Conservation (phyloP, 1,140 invertebrate species). For the Hormaphis cornu region DNA sequence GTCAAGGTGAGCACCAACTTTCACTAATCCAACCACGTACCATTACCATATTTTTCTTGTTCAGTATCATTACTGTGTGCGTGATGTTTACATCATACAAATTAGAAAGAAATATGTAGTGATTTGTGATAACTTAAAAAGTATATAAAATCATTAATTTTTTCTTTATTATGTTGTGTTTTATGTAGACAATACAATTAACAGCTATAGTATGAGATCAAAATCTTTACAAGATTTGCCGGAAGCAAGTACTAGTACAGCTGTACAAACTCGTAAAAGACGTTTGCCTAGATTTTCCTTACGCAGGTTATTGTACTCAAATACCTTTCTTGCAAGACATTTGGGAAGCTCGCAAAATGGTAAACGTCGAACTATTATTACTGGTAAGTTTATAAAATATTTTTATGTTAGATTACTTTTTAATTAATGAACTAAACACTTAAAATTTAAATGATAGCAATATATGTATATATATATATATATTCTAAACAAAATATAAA, state of each 20-base stretch:
- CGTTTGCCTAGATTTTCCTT: slow-evolving; percentile 45
- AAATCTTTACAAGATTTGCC: slow-evolving; percentile 27
- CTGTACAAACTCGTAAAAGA: slow-evolving; percentile 32
- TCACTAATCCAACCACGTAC: slow-evolving; percentile 22
- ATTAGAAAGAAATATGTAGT: slow-evolving; percentile 30
- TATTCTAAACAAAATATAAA: too few species aligned
- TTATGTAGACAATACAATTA: slow-evolving; percentile 1
- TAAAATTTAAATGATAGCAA: too few species aligned
- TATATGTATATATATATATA: too few species aligned
- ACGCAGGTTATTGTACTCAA: slow-evolving; percentile 46
- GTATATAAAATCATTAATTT: slow-evolving; percentile 31
- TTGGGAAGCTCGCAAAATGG: slow-evolving; percentile 37
- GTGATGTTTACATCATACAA: not conserved
- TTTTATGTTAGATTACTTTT: too few species aligned
- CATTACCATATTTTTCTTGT: slow-evolving; percentile 2
- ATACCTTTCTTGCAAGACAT: slow-evolving; percentile 45
- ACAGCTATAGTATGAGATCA: slow-evolving; percentile 9
- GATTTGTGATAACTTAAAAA: not conserved
- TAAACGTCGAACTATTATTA: slow-evolving; percentile 22
- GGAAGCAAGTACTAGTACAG: slow-evolving; percentile 23
- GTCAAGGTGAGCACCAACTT: slow-evolving; percentile 30
- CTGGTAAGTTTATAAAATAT: not conserved
- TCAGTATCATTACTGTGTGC: slow-evolving; percentile 18
- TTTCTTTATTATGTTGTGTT: slow-evolving; percentile 23
- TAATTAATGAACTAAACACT: too few species aligned